Percentiles rank a stretch among this genome's conserved stretches.
Conservation (phyloP, 2,797 vertebrate species). For the Epinephelus malabaricus region DNA sequence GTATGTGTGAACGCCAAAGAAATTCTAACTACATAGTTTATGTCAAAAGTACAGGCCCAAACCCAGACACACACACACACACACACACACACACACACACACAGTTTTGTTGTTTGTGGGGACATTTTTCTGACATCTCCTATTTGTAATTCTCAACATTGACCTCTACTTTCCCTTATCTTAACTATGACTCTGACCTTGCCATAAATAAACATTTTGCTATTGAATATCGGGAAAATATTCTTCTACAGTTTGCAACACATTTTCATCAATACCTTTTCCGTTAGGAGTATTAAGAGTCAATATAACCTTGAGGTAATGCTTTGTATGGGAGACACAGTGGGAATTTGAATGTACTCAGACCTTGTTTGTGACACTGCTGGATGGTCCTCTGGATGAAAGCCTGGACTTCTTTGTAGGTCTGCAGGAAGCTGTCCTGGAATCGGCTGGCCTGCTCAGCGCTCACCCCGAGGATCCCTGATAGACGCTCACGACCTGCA, state of each 20-base stretch:
- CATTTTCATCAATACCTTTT: neutral
- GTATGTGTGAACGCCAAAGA: neutral
- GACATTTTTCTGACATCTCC: neutral
- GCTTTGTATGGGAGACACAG: neutral
- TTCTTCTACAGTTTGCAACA: neutral
- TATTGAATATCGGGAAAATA: neutral
- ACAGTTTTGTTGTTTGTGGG: neutral
- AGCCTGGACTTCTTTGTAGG: slow-evolving; percentile 90
- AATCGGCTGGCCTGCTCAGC: slow-evolving; percentile 88
- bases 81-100: neutral
- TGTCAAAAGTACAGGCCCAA: slow-evolving; percentile 27
- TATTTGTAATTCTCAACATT: slow-evolving; percentile 1
- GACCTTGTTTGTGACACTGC: slow-evolving; percentile 88
- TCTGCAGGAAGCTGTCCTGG: slow-evolving; percentile 92
- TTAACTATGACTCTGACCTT: neutral
- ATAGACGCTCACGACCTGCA: slow-evolving; percentile 90
- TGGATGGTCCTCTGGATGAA: slow-evolving; percentile 90
- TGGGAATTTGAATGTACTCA: slow-evolving; percentile 1
- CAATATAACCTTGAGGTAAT: neutral
- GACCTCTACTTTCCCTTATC: neutral
- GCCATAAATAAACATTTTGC: neutral
- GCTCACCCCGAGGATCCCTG: slow-evolving; percentile 89
- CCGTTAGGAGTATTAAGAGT: neutral
- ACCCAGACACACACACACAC: neutral
- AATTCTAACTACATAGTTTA: slow-evolving; percentile 10